Evolutionary conservation across 1,140 invertebrate species (phyloP).

Genomic region (Micrasema longulum): DNA sequence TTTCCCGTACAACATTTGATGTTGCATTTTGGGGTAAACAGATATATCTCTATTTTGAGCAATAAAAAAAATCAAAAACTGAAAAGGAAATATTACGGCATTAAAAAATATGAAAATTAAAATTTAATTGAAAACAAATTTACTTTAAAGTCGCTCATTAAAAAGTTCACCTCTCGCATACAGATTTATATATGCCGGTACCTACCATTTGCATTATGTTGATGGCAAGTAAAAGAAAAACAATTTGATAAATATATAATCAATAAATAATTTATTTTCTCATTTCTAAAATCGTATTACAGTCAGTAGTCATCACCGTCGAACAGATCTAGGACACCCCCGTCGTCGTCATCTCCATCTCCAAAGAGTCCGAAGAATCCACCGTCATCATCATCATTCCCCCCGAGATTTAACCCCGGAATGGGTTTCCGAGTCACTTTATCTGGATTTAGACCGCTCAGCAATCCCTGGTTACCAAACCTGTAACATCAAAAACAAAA

Average conservation of each 20-base stretch:
- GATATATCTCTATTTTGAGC: too few relatives aligned
- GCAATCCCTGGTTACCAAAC: conserved; percentile 61
- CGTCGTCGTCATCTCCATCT: conserved; percentile 10
- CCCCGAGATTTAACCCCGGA: conserved; percentile 52
- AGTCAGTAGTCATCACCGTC: conserved; percentile 7
- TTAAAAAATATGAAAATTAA: too few relatives aligned
- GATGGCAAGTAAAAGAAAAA: not conserved
- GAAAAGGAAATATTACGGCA: too few relatives aligned
- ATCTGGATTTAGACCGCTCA: conserved; percentile 63
- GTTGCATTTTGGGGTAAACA: too few relatives aligned
- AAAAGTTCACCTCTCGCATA: too few relatives aligned
- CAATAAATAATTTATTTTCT: not conserved
- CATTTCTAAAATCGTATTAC: not conserved
- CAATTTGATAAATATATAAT: not conserved
- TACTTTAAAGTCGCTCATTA: too few relatives aligned
- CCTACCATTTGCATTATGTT: not conserved
- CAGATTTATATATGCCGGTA: too few relatives aligned
- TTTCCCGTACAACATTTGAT: too few relatives aligned
- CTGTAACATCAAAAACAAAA: conserved; percentile 59
- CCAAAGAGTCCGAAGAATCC: conserved; percentile 25
- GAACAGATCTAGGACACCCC: not conserved
- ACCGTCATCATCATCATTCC: conserved; percentile 49
- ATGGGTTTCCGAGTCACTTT: conserved; percentile 58
- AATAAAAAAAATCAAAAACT: too few relatives aligned
- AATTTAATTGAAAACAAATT: too few relatives aligned